Evolutionary conservation across 1,140 invertebrate genomes (phyloP), one percentile per base, ranked within the genome.

Genomic region (Chymomyza costata): DNA sequence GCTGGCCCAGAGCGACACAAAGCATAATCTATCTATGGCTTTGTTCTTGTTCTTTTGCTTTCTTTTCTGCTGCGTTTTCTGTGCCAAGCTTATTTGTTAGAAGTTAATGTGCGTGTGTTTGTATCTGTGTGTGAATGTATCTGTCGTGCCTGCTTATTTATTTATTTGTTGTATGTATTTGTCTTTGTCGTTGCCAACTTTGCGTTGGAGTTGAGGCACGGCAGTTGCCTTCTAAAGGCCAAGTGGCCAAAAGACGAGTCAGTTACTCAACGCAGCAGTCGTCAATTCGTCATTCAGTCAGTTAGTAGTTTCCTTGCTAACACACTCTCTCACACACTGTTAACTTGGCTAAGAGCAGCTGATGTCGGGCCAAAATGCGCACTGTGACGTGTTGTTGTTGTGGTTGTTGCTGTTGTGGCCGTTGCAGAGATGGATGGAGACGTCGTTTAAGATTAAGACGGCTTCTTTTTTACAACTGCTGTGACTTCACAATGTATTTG

Each of bases 361-460:
- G 62, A 76, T 61, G 52, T 41, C 34, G 48, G 57, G 53, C 18
- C 53, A 16, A n/a, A n/a, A 40, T 51, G 39, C 59, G n/a, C n/a
- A n/a, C 34, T 50, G 48, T n/a, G n/a, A n/a, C n/a, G n/a, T n/a
- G n/a, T 2, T 38, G 55, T 13, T 38, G 50, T 16, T 18, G 13
- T 17, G 16, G 43, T 8, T 30, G 39, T 40, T 19, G 45, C 16
- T 13, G 46, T 39, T 67, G 64, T 19, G 57, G 60, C 46, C 65
- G 65, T 59, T 70, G 34, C 37, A 44, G 71, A 57, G 73, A 73
- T 80, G 73, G 73, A 80, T 80, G 73, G 73, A 80, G 73, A 80
- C 73, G 73, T 80, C 73, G 73, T 80, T 80, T 80, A 80, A 80
- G 73, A 80, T 80, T 80, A 80, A 80, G 73, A 80, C 73, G 73